Evolutionary conservation across 2,797 vertebrate genomes (phyloP).

Genomic region (Leptatherina wallacei): DNA sequence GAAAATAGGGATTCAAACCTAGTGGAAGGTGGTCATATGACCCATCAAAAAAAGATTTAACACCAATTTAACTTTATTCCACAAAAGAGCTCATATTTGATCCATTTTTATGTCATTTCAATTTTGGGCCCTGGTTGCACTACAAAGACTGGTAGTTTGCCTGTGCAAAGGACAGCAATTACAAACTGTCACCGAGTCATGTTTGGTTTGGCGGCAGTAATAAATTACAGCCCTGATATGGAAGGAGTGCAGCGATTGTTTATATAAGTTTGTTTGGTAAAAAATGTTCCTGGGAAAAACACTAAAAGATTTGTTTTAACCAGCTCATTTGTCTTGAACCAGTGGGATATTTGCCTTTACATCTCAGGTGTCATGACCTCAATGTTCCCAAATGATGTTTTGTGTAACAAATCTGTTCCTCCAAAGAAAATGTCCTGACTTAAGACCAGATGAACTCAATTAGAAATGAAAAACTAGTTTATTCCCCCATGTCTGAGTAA

Average conservation of each 20-base stretch:
- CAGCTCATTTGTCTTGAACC: neutral
- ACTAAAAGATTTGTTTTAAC: conserved; percentile 4
- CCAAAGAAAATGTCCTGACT: neutral
- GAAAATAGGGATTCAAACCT: neutral
- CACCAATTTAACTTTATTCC: neutral
- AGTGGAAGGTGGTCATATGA: neutral
- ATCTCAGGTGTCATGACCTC: conserved; percentile 2
- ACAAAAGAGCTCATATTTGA: neutral
- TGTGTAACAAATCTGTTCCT: neutral
- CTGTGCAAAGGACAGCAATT: neutral
- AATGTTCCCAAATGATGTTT: conserved; percentile 15
- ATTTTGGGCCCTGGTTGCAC: neutral
- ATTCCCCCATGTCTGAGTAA: conserved; percentile 42
- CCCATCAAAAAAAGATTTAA: neutral
- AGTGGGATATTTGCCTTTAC: neutral
- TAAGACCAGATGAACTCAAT: neutral
- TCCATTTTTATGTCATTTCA: neutral
- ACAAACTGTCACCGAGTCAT: neutral
- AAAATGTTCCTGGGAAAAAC: neutral
- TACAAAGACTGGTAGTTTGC: neutral
- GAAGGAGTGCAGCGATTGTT: neutral
- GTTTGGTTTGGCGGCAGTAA: neutral
- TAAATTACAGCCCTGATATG: neutral
- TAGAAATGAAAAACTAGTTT: conserved; percentile 6
- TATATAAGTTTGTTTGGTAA: neutral